These are phyloP conservation scores for Chalcosyrphus nemorum DNA, from an alignment of 2,888 invertebrate species.

Conservation along the genomic window DNA sequence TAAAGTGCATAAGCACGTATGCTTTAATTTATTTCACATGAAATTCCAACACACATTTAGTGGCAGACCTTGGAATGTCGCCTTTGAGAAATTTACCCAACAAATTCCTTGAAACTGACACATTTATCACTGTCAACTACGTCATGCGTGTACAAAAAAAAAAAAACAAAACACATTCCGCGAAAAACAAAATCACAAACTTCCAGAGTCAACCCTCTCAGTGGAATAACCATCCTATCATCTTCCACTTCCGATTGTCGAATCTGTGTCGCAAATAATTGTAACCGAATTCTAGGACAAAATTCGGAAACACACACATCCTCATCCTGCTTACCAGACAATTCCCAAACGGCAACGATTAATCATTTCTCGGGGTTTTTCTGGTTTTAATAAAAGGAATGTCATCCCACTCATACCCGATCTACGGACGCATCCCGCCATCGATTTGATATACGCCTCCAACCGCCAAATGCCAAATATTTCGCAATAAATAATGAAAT, in stretches of 20 bases:
- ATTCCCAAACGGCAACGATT: constrained; percentile 51
- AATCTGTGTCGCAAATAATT: constrained; percentile 51
- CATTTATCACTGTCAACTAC: background rate
- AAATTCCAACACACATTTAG: no score
- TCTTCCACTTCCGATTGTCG: constrained; percentile 27
- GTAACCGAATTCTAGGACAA: constrained; percentile 46
- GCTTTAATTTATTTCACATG: no score
- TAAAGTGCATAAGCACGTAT: no score
- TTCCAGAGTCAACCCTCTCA: background rate
- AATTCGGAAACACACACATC: constrained; percentile 17
- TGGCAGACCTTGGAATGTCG: background rate
- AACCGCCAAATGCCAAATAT: constrained; percentile 72
- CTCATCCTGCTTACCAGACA: constrained; percentile 34
- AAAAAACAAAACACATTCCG: background rate
- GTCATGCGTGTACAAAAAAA: background rate
- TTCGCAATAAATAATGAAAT: constrained; percentile 72
- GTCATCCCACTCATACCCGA: constrained; percentile 41
- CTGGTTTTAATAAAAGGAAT: constrained; percentile 63
- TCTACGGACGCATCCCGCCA: constrained; percentile 15
- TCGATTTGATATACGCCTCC: constrained; percentile 69
- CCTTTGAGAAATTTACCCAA: background rate
- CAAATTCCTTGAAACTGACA: background rate
- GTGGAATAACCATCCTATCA: background rate
- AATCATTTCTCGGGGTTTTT: constrained; percentile 60
- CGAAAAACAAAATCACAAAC: background rate